phyloP scores from a whole-genome alignment of 2,797 vertebrate species.

The Allobates femoralis region DNA sequence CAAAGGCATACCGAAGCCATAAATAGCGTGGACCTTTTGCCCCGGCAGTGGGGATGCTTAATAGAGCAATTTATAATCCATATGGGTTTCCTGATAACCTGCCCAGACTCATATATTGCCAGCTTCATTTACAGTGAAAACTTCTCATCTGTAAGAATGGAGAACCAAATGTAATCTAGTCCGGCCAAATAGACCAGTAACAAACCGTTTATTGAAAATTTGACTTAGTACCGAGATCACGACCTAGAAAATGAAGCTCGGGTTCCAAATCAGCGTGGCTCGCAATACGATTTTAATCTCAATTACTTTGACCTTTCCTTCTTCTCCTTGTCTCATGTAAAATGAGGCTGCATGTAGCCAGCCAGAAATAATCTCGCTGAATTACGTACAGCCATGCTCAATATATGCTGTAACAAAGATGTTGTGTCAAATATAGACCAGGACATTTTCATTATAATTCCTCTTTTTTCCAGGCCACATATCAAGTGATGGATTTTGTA shows the following conservation, averaged over 20 bases:
- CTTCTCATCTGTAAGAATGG: neutral
- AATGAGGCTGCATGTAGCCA: neutral
- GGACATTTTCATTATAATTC: neutral
- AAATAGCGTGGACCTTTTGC: constrained; percentile 3
- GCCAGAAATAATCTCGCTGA: neutral
- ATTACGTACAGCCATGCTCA: neutral
- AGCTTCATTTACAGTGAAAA: constrained; percentile 21
- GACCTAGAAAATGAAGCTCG: constrained; percentile 19
- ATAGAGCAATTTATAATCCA: constrained; percentile 38
- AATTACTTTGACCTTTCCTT: constrained; percentile 33
- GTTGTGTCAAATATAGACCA: neutral
- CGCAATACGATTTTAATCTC: neutral
- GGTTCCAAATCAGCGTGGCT: constrained; percentile 7
- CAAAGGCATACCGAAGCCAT: neutral
- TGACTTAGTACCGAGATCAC: neutral
- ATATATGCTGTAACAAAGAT: neutral
- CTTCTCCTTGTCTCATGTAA: neutral
- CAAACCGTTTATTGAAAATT: constrained; percentile 32
- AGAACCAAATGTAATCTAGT: constrained; percentile 14
- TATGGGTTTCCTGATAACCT: constrained; percentile 40
- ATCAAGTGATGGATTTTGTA: constrained; percentile 96
- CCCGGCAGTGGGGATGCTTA: neutral
- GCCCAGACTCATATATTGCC: neutral
- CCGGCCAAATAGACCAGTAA: neutral
- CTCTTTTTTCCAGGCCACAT: constrained; percentile 79